These are phyloP conservation scores for Helicorthomorpha holstii DNA, from an alignment of 1,140 invertebrate species.

Conservation along the genomic window DNA sequence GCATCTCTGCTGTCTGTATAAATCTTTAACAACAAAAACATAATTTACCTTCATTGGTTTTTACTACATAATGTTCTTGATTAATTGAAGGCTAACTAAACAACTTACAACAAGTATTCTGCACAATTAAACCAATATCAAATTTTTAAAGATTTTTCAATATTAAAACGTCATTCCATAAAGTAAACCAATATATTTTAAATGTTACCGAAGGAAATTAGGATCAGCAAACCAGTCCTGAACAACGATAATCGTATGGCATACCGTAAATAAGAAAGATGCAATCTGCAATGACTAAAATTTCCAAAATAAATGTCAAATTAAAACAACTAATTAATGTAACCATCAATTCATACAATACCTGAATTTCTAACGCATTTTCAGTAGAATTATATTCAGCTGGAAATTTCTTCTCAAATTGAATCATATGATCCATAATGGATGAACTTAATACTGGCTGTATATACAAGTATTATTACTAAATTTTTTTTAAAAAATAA, in stretches of 20 bases:
- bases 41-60: too few relatives aligned
- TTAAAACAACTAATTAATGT: not conserved
- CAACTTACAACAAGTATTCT: too few relatives aligned
- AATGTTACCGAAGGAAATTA: constrained; percentile 48
- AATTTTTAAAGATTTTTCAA: too few relatives aligned
- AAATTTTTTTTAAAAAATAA: not conserved
- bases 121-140: too few relatives aligned
- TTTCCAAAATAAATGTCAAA: not conserved
- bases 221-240: constrained; percentile 73
- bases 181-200: too few relatives aligned
- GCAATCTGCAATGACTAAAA: constrained; percentile 51
- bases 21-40: constrained; percentile 40
- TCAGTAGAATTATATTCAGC: constrained; percentile 41
- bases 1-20: constrained; percentile 66
- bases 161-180: too few relatives aligned
- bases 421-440: constrained; percentile 35
- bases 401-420: constrained; percentile 26
- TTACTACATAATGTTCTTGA: too few relatives aligned
- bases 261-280: constrained; percentile 70
- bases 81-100: too few relatives aligned
- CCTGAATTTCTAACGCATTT: constrained; percentile 43
- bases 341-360: constrained; percentile 5
- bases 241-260: constrained; percentile 66
- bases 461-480: constrained; percentile 6
- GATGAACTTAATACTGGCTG: constrained; percentile 43